Conservation (phyloP, 2,113 vertebrate species). For the Solea senegalensis region DNA sequence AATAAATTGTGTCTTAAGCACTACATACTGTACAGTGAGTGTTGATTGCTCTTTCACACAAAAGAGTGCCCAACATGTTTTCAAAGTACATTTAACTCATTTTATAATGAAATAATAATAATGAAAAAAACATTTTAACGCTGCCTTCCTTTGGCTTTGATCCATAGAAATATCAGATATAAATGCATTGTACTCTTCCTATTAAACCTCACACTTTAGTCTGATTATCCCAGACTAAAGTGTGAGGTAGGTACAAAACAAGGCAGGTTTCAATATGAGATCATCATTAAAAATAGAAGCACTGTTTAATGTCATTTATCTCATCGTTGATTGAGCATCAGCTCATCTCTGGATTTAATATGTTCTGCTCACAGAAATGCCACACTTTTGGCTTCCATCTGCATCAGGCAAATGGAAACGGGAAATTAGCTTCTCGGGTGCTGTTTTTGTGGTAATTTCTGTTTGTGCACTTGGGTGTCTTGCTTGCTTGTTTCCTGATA, state of each 20-base stretch:
- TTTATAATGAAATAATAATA: no score
- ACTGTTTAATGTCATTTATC: neutral
- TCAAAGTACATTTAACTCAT: neutral
- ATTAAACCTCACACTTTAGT: no score
- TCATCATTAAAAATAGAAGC: neutral
- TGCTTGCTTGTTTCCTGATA: constrained; percentile 21
- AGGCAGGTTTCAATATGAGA: neutral
- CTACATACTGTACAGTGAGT: neutral
- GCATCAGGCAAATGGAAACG: neutral
- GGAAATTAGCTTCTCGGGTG: constrained; percentile 14
- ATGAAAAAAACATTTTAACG: no score
- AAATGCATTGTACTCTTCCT: no score
- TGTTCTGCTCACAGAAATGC: constrained; percentile 13
- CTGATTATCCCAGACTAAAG: no score
- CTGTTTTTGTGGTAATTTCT: constrained; percentile 21
- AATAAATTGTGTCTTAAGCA: no score
- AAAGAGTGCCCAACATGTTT: neutral
- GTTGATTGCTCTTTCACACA: neutral
- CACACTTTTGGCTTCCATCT: constrained; percentile 35
- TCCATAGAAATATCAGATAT: no score
- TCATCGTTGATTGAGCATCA: neutral
- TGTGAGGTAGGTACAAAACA: neutral
- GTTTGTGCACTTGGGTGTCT: constrained; percentile 21
- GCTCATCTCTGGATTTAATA: constrained; percentile 15
- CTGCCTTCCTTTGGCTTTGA: no score